Conservation (phyloP, 2,888 invertebrate species). For the Seladonia tumulorum region DNA sequence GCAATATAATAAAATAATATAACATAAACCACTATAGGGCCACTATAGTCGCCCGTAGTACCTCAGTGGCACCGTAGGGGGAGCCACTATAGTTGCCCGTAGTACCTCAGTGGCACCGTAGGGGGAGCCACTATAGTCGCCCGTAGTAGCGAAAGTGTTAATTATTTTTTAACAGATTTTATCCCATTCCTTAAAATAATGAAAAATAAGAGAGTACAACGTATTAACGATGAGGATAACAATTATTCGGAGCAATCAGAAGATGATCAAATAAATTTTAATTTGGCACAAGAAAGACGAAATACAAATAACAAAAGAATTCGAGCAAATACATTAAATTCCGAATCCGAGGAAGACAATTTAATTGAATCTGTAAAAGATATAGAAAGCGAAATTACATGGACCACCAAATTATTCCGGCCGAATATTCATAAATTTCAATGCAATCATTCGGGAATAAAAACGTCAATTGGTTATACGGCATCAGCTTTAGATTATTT, state of each 20-base stretch:
- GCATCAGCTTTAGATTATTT: not conserved
- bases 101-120: no score
- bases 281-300: not conserved
- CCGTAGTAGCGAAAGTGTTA: no score
- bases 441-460: not conserved
- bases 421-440: slow-evolving; percentile 8
- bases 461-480: no score
- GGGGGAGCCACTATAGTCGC: no score
- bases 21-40: no score
- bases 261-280: not conserved
- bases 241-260: not conserved
- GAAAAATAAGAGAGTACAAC: not conserved
- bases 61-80: no score
- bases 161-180: slow-evolving; percentile 31
- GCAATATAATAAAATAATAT: no score
- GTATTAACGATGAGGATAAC: not conserved
- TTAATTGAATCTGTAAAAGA: not conserved
- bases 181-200: slow-evolving; percentile 25
- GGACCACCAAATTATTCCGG: not conserved
- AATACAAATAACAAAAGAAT: not conserved
- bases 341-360: slow-evolving; percentile 1
- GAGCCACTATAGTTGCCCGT: no score
- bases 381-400: slow-evolving; percentile 17
- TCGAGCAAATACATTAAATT: not conserved
- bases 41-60: no score